Evolutionary conservation across 2,113 vertebrate species (phyloP), one percentile per base, ranked within the genome.

Genomic region (Eptatretus burgeri): DNA sequence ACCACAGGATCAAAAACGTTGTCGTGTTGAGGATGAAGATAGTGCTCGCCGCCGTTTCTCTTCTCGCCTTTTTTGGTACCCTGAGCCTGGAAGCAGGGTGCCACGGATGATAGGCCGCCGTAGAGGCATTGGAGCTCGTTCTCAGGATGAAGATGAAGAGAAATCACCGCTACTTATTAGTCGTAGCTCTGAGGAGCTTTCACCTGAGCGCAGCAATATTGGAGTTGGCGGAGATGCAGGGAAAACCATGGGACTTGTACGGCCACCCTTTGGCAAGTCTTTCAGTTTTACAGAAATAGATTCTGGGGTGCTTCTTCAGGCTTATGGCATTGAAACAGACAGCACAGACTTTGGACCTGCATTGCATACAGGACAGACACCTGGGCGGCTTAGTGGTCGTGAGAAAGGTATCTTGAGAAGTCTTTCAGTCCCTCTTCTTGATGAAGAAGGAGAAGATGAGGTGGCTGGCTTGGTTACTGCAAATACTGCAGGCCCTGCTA

Each of bases 171-270:
- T 60, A 20, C 56, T 60, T n/a, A 60, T 60, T n/a, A 60, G 56
- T 13, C 56, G 56, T 20, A 60, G 56, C 56, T 60, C 56, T n/a
- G 56, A 60, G 56, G 56, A 60, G 56, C 56, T 60, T n/a, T 60
- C 56, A 10, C 56, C 56, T 20, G 56, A 60, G 56, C 56, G 56
- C n/a, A n/a, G 20, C n/a, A n/a, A 60, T 20, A n/a, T 19, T 20
- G 12, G 2, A 2, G 56, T 60, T n/a, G 56, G n/a, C 11, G 56
- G 56, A n/a, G 56, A 12, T 17, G 56, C 56, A 20, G 56, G 56
- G n/a, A n/a, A 20, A 20, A 9, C 56, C 56, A 17, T 20, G 2
- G 56, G 56, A 12, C 27, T 41, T 41, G 12, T 20, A 10, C 56
- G 56, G 56, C 56, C 56, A 20, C 56, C 56, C 56, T 20, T 60